These are phyloP conservation scores for Campylomormyrus numenius DNA, from an alignment of 2,113 vertebrate species.

Conservation along the genomic window DNA sequence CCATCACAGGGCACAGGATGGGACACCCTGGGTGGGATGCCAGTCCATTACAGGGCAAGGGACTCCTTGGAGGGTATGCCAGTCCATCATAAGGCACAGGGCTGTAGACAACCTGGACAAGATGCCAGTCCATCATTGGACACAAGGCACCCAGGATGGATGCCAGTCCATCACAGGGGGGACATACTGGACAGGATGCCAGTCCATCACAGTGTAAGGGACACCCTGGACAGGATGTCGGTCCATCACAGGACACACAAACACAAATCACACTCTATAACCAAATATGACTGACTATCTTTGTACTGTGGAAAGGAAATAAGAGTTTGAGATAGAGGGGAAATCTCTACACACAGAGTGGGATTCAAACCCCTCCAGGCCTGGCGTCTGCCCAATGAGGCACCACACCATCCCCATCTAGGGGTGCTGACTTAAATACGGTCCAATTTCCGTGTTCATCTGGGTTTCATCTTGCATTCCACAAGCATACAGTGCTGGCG, in stretches of 20 bases:
- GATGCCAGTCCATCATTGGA: background rate
- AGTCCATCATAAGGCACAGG: background rate
- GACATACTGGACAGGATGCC: background rate
- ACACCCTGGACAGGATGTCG: background rate
- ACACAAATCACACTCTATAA: background rate
- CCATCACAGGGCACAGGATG: background rate
- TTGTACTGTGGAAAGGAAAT: background rate
- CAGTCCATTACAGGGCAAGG: background rate
- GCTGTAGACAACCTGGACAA: background rate
- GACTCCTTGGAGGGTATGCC: background rate
- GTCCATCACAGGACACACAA: background rate
- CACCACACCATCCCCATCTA: background rate
- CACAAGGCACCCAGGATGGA: background rate
- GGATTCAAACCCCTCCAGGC: background rate
- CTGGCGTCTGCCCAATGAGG: background rate
- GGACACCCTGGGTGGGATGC: background rate
- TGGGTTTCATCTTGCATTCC: background rate
- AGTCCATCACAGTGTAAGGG: no score
- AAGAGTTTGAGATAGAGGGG: background rate
- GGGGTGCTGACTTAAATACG: background rate
- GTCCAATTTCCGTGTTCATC: background rate
- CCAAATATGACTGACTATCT: background rate
- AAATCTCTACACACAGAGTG: background rate
- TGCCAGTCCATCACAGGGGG: background rate
- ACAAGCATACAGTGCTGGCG: background rate